Base-by-base conservation (phyloP, 2,888 invertebrate species). In the Atethmia centrago region DNA sequence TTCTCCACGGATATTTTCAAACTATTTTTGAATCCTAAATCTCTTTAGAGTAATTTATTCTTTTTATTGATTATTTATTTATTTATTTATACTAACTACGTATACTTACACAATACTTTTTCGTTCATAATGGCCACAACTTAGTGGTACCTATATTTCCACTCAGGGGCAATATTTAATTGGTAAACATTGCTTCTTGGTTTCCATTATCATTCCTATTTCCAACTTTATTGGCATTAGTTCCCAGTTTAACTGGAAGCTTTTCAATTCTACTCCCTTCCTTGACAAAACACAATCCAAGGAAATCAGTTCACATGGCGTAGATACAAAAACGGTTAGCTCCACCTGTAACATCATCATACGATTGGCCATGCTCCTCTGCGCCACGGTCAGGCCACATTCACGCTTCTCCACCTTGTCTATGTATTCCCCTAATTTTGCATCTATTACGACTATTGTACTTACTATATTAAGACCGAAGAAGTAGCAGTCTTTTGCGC, bases 391-490 rank as follows among this genome's bases (percentile, higher is more conserved):
- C 62, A 61, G 65, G 51, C 56, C 47, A 78, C 49, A 68, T 69
- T 84, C 81, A 80, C 75, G 81, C 56, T 21, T 49, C 51, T n/a
- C 10, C 28, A 58, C 42, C 56, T 31, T 21, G 16, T 49, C 63
- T n/a, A 21, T 16, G 14, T 36, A 59, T 25, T 61, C 36, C 49
- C 58, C 47, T 80, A 71, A 64, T 81, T 81, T 53, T 74, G 45
- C 55, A 80, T 71, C 81, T 84, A 84, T 81, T 84, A 84, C 67
- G 28, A 80, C 45, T 61, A 84, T 81, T 80, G 68, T 84, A 40
- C 28, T 25, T 84, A 40, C 28, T 25, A 62, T 49, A 25, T 81
- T 64, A 62, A 59, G 16, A 31, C 53, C 21, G 16, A 55, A 68
- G 25, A 59, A 74, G 69, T 67, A 59, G 14, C 16, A 25, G 19